Evolutionary conservation across 2,888 invertebrate species (phyloP).

Genomic region (Agrochola lota): DNA sequence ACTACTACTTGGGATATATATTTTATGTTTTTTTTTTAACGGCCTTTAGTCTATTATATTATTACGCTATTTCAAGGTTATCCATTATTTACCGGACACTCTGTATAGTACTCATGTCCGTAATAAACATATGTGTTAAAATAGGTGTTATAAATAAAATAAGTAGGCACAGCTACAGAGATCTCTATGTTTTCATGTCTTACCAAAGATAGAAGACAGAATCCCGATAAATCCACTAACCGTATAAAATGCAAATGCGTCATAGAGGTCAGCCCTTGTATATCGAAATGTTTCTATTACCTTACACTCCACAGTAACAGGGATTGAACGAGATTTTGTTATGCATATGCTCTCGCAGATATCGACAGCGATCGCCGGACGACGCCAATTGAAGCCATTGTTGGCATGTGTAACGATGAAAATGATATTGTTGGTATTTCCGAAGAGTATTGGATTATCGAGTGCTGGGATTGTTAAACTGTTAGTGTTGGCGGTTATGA

Average conservation of each 20-base stretch:
- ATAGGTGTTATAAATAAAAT: neutral
- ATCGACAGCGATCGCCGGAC: slow-evolving; percentile 71
- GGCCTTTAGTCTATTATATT: too few relatives aligned
- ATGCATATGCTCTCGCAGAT: slow-evolving; percentile 77
- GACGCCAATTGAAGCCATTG: slow-evolving; percentile 70
- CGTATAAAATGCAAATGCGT: slow-evolving; percentile 63
- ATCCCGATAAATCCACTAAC: slow-evolving; percentile 49
- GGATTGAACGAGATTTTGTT: slow-evolving; percentile 76
- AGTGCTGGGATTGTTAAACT: slow-evolving; percentile 38
- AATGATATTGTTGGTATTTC: slow-evolving; percentile 60
- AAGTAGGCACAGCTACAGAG: neutral
- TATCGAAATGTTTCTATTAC: slow-evolving; percentile 61
- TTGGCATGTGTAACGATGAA: slow-evolving; percentile 56
- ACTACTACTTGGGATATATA: too few relatives aligned
- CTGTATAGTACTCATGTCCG: too few relatives aligned
- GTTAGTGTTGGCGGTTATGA: slow-evolving; percentile 16
- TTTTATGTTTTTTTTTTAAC: too few relatives aligned
- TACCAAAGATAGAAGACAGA: slow-evolving; percentile 25
- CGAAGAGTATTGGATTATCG: slow-evolving; percentile 55
- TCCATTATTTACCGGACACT: too few relatives aligned
- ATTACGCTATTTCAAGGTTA: too few relatives aligned
- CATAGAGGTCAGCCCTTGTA: slow-evolving; percentile 59
- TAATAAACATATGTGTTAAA: too few relatives aligned
- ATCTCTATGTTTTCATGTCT: neutral
- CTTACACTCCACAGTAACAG: slow-evolving; percentile 57